Evolutionary conservation across 2,797 vertebrate genomes (phyloP), one percentile per base, ranked within the genome.

Genomic region (Bothrops alternatus): DNA sequence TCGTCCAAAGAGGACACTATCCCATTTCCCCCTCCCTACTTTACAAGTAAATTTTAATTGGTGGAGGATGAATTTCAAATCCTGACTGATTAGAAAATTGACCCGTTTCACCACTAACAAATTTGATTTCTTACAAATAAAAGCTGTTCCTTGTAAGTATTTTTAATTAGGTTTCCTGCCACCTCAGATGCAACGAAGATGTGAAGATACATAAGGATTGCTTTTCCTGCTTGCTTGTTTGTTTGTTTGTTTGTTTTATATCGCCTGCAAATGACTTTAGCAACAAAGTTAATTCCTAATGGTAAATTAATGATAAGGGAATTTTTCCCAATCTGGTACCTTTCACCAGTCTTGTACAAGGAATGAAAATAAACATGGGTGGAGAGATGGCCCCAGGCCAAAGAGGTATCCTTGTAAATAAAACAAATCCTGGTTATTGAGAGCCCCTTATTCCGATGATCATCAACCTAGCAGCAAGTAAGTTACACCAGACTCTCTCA

Each of bases 1-100:
- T 95, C 97, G 96, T 96, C 97, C 98, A 98, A 96, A 95, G 96
- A 97, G 96, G 97, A 97, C 96, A 93, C 95, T 97, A 94, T 96
- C 96, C 94, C 95, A 95, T 97, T 97, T 96, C 94, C 94, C 95
- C 89, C 92, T 95, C 90, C 94, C 25, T 89, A 90, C 91, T 97
- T 96, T 95, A 96, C 93, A 96, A 95, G 95, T 91, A 97, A 96
- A 96, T 97, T 97, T 97, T 96, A 97, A 97, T 96, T 96, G 95
- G 87, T 69, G 28, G 88, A 95, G 96, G 95, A 90, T 95, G 95
- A 93, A 58, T 94, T 95, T 95, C 95, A 94, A 82, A 47, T 87
- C 32, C n/a, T 89, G 91, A 94, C 93, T 96, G 95, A 95, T 96
- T 94, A 94, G 90, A 95, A 86, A 95, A 96, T 85, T 28, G 95